Evolutionary conservation across 2,113 vertebrate species (phyloP), one percentile per base, ranked within the genome.

Genomic region (Nanger granti): DNA sequence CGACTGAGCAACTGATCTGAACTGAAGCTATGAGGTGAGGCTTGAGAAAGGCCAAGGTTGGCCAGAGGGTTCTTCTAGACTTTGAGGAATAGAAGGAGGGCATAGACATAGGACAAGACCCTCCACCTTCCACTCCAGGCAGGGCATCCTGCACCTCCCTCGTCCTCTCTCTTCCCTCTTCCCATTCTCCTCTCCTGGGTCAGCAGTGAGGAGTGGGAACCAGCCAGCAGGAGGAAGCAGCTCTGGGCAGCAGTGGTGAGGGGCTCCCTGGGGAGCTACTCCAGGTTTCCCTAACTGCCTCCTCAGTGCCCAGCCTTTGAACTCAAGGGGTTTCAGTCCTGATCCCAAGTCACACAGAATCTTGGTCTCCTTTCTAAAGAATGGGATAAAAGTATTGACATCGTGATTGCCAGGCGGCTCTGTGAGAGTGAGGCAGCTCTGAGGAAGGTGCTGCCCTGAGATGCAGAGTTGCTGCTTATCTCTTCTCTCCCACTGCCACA

Each of bases 311-410:
- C 49, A 24, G 73, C 22, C 49, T 29, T 80, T 55, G 69, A 12
- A 62, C 84, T 49, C 76, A 24, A 57, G 57, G 59, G 44, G 28
- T 34, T 62, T 34, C 31, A 52, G 86, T 37, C 80, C 52, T 87
- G 49, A 7, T 93, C 37, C 34, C 1, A 15, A 22, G 15, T 64
- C 59, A 17, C 37, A 37, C 15, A 69, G 55, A 60, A 28, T 34
- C 64, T 93, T 37, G 49, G 1, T 84, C 89, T 94, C 54, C 62
- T 92, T 49, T 89, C 85, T 89, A 13, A 29, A 91, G 87, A 79
- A 26, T 11, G 20, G 24, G 83, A 12, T 49, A 4, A 47, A 3
- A 13, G 83, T 80, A 9, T 8, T 62, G 87, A 79, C 26, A 20
- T 41, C 1, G 0, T 79, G 47, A 18, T 26, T 52, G 37, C 20